A percentile compares a stretch with the other conserved stretches of the same genome.
phyloP scores from a whole-genome alignment of 2,113 vertebrate species.

The Suncus etruscus region DNA sequence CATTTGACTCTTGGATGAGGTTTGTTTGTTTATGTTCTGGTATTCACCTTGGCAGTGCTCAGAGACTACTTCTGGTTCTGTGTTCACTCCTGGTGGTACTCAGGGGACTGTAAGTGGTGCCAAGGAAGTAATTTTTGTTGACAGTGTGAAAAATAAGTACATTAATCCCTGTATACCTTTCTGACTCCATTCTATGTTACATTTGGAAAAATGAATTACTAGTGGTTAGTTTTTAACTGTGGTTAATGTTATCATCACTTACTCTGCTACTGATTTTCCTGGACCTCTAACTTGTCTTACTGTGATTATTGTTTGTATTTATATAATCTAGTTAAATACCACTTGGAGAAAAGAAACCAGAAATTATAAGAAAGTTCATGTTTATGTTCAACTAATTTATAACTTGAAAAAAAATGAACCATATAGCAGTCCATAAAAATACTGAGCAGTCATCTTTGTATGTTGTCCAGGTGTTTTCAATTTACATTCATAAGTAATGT shows the following conservation, averaged over 20 bases:
- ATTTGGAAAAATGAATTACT: slow-evolving; percentile 21
- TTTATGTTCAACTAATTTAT: slow-evolving; percentile 44
- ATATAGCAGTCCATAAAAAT: slow-evolving; percentile 16
- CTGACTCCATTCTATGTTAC: background rate
- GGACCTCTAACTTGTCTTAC: background rate
- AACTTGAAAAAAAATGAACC: slow-evolving; percentile 1
- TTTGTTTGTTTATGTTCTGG: too few species aligned
- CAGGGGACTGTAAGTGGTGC: too few species aligned
- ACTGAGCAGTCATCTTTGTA: background rate
- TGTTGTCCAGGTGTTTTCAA: background rate
- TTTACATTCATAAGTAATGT: slow-evolving; percentile 9
- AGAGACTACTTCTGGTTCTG: too few species aligned
- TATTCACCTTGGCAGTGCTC: too few species aligned
- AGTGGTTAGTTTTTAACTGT: background rate
- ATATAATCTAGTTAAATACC: slow-evolving; percentile 34
- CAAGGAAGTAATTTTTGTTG: too few species aligned
- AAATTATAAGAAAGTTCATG: background rate
- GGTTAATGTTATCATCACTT: background rate
- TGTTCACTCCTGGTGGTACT: too few species aligned
- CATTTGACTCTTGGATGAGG: too few species aligned
- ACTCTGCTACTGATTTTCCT: background rate
- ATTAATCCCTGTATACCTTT: too few species aligned
- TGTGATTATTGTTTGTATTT: background rate
- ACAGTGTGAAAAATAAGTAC: too few species aligned
- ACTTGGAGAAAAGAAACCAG: slow-evolving; percentile 24